Conservation (phyloP, 2,797 vertebrate genomes). For the Rachycentron canadum region DNA sequence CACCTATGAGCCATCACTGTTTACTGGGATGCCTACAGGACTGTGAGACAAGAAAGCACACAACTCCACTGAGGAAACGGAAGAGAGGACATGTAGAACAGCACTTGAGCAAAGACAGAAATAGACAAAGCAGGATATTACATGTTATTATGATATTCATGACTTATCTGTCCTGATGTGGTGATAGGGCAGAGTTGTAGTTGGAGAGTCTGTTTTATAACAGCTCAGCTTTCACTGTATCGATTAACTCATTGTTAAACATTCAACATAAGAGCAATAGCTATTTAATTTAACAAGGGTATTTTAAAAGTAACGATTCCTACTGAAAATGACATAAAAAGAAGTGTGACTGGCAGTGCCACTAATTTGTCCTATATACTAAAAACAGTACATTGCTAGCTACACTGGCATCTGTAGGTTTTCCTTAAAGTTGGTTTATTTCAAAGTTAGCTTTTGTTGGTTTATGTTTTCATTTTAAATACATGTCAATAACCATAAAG, state of each 20-base stretch:
- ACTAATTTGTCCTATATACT: no score
- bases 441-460: background rate
- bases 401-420: constrained; percentile 1
- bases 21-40: constrained; percentile 44
- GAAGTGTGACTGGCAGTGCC: constrained; percentile 20
- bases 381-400: background rate
- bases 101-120: constrained; percentile 1
- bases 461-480: constrained; percentile 1
- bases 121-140: constrained; percentile 17
- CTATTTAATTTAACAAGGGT: constrained; percentile 51
- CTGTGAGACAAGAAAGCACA: constrained; percentile 37
- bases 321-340: constrained; percentile 18
- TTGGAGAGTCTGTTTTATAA: constrained; percentile 45
- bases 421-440: background rate
- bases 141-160: constrained; percentile 29
- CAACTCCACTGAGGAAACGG: constrained; percentile 16
- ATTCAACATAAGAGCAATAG: constrained; percentile 39
- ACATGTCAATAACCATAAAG: background rate
- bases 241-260: constrained; percentile 42
- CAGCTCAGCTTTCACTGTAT: constrained; percentile 18
- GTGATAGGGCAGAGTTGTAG: constrained; percentile 6
- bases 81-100: constrained; percentile 9
- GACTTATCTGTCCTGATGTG: constrained; percentile 36
- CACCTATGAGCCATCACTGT: constrained; percentile 59
- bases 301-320: constrained; percentile 42